These are phyloP conservation scores for Heteromurus nitidus DNA, from an alignment of 2,888 invertebrate genomes.

Conservation along the genomic window DNA sequence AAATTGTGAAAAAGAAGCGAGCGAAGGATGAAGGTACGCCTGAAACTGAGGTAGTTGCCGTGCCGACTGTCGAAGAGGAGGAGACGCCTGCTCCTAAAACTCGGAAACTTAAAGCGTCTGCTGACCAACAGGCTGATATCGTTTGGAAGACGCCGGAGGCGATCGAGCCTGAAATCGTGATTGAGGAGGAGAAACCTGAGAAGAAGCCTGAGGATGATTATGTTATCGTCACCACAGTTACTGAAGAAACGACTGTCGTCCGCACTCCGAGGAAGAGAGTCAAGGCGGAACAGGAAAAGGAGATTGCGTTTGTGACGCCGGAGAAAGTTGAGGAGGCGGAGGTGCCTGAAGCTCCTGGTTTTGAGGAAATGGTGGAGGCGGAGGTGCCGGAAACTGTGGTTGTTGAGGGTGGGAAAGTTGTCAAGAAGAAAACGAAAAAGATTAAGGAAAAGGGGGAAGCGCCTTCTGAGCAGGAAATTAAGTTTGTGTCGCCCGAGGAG, in stretches of 20 bases:
- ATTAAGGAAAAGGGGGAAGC: conserved; percentile 9
- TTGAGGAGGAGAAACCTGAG: neutral
- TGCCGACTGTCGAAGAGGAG: too few species aligned
- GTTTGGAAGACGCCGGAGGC: neutral
- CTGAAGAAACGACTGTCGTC: too few species aligned
- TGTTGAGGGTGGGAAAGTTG: neutral
- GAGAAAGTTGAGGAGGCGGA: conserved; percentile 68
- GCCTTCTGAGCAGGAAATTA: neutral
- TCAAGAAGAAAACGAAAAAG: neutral
- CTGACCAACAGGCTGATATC: neutral
- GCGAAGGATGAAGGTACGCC: conserved; percentile 15
- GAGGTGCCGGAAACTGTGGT: neutral
- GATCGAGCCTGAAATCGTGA: neutral
- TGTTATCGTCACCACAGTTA: too few species aligned
- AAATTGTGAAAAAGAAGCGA: conserved; percentile 6
- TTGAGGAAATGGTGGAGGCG: neutral
- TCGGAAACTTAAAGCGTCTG: too few species aligned
- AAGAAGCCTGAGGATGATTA: neutral
- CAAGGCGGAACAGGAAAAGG: neutral
- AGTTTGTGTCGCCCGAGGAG: conserved; percentile 13
- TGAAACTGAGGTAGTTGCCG: too few species aligned
- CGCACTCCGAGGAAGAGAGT: neutral
- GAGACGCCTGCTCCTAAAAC: too few species aligned
- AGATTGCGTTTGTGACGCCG: conserved; percentile 17
- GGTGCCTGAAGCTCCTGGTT: conserved; percentile 17